A percentile compares a stretch with the other conserved stretches of the same genome.
These are phyloP conservation scores for Rousettus madagascariensis DNA, from an alignment of 2,797 vertebrate genomes.

Conservation along the genomic window DNA sequence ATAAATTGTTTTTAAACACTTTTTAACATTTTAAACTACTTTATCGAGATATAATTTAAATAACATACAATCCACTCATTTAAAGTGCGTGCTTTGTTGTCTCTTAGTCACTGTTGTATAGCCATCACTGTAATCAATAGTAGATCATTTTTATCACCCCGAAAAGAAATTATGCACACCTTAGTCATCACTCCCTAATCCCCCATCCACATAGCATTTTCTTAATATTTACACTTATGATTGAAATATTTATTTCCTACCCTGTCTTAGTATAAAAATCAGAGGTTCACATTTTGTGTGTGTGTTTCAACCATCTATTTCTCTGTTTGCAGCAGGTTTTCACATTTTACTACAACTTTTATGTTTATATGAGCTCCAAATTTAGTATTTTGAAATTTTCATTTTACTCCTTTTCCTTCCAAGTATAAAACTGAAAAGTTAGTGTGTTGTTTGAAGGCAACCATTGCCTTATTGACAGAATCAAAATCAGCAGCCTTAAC, in stretches of 20 bases:
- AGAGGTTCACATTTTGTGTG: not conserved
- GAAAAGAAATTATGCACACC: not conserved
- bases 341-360: not conserved
- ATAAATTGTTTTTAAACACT: not conserved
- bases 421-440: constrained; percentile 26
- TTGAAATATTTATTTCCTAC: not conserved
- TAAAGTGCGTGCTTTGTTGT: not conserved
- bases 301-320: constrained; percentile 16
- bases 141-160: not conserved
- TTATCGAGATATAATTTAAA: not conserved
- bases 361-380: not conserved
- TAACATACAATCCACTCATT: not conserved
- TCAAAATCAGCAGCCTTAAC: not conserved
- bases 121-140: not conserved
- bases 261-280: not conserved
- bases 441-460: not conserved
- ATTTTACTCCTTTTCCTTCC: not conserved
- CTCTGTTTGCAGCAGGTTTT: not conserved
- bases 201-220: not conserved
- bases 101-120: not conserved
- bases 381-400: not conserved
- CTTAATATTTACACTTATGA: not conserved
- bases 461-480: not conserved
- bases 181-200: not conserved
- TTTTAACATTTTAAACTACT: not conserved